phyloP scores from a whole-genome alignment of 1,140 invertebrate genomes.

The Zaprionus davidi region DNA sequence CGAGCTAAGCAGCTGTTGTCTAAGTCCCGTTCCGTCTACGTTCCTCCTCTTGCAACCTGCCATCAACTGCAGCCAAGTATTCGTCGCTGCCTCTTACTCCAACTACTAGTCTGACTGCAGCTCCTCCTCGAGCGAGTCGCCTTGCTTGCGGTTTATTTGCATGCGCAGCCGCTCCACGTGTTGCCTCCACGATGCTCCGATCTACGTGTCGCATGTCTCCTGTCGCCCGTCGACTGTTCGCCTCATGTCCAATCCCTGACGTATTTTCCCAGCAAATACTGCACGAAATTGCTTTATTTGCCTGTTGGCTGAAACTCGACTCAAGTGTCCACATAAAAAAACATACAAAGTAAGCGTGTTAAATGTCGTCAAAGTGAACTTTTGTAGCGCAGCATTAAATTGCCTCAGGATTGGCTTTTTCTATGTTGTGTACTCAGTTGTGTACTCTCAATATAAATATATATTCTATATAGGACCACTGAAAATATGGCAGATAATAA shows the following conservation, averaged over 20 bases:
- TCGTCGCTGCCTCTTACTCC: neutral
- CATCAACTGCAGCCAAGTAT: neutral
- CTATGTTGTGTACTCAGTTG: neutral
- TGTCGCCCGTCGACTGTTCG: neutral
- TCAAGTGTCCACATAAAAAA: conserved; percentile 22
- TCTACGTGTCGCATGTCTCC: conserved; percentile 18
- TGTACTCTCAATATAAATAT: neutral
- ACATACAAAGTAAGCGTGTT: conserved; percentile 34
- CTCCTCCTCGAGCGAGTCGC: conserved; percentile 7
- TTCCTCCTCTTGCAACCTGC: neutral
- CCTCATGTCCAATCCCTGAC: conserved; percentile 17
- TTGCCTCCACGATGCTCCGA: neutral
- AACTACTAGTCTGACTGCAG: neutral
- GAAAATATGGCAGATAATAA: neutral
- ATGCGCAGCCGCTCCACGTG: conserved; percentile 26
- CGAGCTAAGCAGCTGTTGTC: conserved; percentile 30
- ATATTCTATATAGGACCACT: neutral
- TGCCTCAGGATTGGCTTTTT: conserved; percentile 6
- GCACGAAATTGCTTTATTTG: conserved; percentile 54
- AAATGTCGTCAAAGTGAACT: conserved; percentile 27
- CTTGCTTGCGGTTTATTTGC: conserved; percentile 43
- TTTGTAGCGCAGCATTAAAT: neutral
- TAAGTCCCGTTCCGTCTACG: neutral
- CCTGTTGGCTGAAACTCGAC: conserved; percentile 37
- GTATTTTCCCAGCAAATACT: conserved; percentile 39